Evolutionary conservation across 37 sponge, comb jelly and placozoan genomes (phyloP).

Genomic region (Chondrosia reniformis): DNA sequence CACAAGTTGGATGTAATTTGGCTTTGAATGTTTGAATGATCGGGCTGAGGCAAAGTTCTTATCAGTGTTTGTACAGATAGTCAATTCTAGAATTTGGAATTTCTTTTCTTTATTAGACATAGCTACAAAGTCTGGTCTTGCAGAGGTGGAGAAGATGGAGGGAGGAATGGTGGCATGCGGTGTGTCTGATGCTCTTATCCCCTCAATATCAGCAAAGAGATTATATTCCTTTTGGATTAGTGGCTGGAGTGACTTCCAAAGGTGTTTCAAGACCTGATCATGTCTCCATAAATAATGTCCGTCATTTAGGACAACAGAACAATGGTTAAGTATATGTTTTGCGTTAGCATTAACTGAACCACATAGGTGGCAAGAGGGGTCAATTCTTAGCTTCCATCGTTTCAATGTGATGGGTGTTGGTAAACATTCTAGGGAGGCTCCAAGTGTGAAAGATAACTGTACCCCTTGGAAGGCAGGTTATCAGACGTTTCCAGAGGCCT

Average conservation of each 20-base stretch:
- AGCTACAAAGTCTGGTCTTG: not conserved
- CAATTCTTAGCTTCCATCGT: not conserved
- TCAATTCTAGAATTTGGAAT: not conserved
- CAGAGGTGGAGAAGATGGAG: not conserved
- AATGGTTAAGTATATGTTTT: not conserved
- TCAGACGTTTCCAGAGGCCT: not conserved
- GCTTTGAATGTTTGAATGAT: not conserved
- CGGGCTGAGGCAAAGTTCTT: not conserved
- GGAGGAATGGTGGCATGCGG: not conserved
- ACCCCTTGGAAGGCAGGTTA: not conserved
- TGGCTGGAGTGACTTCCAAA: not conserved
- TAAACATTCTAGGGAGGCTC: not conserved
- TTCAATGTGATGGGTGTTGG: not conserved
- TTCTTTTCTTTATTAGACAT: not conserved
- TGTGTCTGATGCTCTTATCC: not conserved
- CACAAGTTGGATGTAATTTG: constrained; percentile 3
- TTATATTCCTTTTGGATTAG: not conserved
- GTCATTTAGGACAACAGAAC: too few relatives aligned
- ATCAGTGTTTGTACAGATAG: not conserved
- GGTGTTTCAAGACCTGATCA: not conserved
- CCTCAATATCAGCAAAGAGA: not conserved
- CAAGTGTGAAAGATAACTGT: not conserved
- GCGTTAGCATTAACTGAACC: not conserved
- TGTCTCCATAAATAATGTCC: not conserved
- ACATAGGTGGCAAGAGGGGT: not conserved